Base-by-base conservation (phyloP, 2,888 invertebrate species). In the Stenodera caucasica region DNA sequence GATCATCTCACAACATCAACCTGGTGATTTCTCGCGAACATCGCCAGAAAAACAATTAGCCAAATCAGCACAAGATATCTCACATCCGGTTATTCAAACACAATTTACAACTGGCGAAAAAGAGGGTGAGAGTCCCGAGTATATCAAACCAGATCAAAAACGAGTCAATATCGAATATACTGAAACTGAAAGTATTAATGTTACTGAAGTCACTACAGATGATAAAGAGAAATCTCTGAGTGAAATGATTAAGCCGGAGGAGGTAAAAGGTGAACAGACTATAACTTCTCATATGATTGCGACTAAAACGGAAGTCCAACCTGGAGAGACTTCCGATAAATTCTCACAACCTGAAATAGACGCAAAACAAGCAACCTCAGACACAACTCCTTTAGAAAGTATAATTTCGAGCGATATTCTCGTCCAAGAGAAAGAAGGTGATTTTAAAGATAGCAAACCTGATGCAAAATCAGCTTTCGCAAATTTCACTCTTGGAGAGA, bases 141-240 rank as follows among this genome's bases (percentile, higher is more conserved):
- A 81, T 57, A 64, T 81, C 8, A 80, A 78, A 70, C 86, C 85
- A 12, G 86, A 84, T 62, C 77, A 77, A 60, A 89, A 88, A 72
- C 78, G 76, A 23, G 82, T 82, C 7, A 78, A 82, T 56, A 72
- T 84, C 30, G 82, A 72, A 30, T 85, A 84, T 77, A 83, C 80
- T 74, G 84, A 82, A 82, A 84, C 79, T 72, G 84, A 88, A 80
- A 77, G 87, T 67, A 67, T 91, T 50, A 84, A 84, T 71, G 80
- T 90, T 12, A 86, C 83, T 6, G 85, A 88, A 79, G 74, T 85
- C 0, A 72, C 83, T 55, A 71, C 82, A 3, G 79, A 80, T 57
- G 81, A 85, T 53, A 82, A 79, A 74, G 86, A 86, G 82, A 78
- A 80, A 77, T 79, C 73, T 58, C 78, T 85, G 23, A 78, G 74